Conservation (phyloP, 2,888 invertebrate genomes). For the Eremobia ochroleuca region DNA sequence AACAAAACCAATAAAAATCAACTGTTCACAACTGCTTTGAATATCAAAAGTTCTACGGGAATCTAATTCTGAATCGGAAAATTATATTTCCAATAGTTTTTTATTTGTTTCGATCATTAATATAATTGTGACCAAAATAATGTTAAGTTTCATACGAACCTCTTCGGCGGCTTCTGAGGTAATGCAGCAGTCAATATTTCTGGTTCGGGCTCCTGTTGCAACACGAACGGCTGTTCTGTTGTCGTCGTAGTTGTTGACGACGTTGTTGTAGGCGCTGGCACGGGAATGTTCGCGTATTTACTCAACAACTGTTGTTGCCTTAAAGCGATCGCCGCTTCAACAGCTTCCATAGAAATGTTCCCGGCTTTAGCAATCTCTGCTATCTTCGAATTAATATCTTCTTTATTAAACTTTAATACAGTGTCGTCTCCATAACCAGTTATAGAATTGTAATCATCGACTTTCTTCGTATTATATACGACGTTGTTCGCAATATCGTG, state of each 20-base stretch:
- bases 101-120: background rate
- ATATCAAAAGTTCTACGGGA: background rate
- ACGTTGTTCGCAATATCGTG: constrained; percentile 83
- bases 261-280: constrained; percentile 87
- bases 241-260: constrained; percentile 86
- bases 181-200: constrained; percentile 80
- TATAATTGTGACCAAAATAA: background rate
- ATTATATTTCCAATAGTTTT: background rate
- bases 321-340: constrained; percentile 94
- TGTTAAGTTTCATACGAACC: constrained; percentile 71
- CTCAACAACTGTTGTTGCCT: constrained; percentile 93
- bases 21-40: background rate
- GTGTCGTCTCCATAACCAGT: constrained; percentile 88
- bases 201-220: constrained; percentile 83
- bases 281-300: constrained; percentile 89
- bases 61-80: background rate
- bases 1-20: background rate
- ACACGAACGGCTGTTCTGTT: constrained; percentile 77
- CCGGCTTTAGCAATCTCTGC: constrained; percentile 92
- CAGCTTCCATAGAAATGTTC: constrained; percentile 94
- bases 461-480: constrained; percentile 86
- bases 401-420: constrained; percentile 83
- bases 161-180: constrained; percentile 84
- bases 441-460: constrained; percentile 88
- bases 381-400: constrained; percentile 88